Conservation (phyloP, 2,888 invertebrate species). For the Folsomia candida region DNA sequence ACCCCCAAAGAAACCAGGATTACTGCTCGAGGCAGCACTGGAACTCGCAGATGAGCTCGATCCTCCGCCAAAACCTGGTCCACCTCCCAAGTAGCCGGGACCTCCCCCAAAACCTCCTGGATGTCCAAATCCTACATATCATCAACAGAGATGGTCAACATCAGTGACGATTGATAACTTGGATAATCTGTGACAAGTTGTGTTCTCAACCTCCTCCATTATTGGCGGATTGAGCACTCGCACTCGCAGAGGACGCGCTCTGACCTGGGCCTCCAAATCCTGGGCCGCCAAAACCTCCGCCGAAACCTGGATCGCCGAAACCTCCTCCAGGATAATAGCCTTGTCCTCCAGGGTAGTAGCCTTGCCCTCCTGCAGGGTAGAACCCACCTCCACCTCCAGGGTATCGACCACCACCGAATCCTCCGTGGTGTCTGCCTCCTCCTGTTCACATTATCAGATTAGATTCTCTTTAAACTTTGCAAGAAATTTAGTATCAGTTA, state of each 20-base stretch:
- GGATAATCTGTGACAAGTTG: too few relatives aligned
- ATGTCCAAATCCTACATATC: background rate
- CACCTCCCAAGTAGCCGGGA: too few relatives aligned
- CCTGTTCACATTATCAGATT: background rate
- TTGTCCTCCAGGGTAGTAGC: conserved; percentile 16
- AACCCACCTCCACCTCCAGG: conserved; percentile 19
- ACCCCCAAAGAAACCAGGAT: conserved; percentile 20
- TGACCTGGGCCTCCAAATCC: conserved; percentile 23
- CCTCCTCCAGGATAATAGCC: conserved; percentile 22
- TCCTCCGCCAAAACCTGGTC: conserved; percentile 11
- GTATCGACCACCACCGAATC: conserved; percentile 24
- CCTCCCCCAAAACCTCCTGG: too few relatives aligned
- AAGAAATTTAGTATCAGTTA: background rate
- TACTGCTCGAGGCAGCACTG: conserved; percentile 25
- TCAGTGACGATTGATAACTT: too few relatives aligned
- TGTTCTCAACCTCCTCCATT: conserved; percentile 1
- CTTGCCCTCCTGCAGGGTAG: conserved; percentile 24
- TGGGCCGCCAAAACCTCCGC: conserved; percentile 15
- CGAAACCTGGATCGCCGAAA: conserved; percentile 13
- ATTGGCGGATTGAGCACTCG: conserved; percentile 19
- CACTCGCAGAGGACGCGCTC: conserved; percentile 26
- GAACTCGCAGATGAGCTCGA: conserved; percentile 21
- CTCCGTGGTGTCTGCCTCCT: conserved; percentile 20
- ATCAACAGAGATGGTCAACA: too few relatives aligned
- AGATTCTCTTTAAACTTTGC: background rate